These are phyloP conservation scores for Leptoclinus maculatus DNA, from an alignment of 2,797 vertebrate genomes.

Conservation along the genomic window DNA sequence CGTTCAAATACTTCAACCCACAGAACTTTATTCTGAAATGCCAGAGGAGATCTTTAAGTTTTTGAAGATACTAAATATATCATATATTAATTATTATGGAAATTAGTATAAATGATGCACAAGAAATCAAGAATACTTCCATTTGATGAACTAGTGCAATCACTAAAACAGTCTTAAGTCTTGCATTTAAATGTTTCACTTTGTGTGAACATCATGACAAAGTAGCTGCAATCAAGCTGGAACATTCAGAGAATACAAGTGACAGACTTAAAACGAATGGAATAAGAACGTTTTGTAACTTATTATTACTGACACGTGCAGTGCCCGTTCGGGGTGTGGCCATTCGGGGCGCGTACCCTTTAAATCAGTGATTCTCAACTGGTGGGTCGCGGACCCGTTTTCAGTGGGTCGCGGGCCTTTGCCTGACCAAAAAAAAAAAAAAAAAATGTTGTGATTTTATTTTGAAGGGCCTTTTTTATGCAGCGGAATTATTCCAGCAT, in stretches of 20 bases:
- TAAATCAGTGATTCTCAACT: too few relatives aligned
- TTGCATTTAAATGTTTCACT: not conserved
- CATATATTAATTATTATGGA: not conserved
- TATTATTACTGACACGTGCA: not conserved
- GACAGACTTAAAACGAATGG: not conserved
- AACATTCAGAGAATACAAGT: not conserved
- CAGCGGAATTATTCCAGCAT: too few relatives aligned
- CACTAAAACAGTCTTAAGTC: not conserved
- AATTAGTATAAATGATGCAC: not conserved
- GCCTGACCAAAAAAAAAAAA: too few relatives aligned
- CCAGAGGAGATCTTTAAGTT: not conserved
- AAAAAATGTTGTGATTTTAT: too few relatives aligned
- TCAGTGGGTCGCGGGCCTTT: too few relatives aligned
- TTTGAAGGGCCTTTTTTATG: too few relatives aligned
- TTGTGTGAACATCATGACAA: not conserved
- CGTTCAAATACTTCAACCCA: not conserved
- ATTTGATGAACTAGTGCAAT: not conserved
- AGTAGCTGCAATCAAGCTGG: not conserved
- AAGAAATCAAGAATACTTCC: not conserved
- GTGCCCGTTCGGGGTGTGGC: not conserved
- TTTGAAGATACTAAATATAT: not conserved
- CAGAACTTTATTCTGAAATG: not conserved
- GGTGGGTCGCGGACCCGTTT: too few relatives aligned
- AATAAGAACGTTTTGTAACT: not conserved
- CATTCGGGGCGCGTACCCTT: not conserved